Percentiles rank a stretch among this genome's conserved stretches.
Conservation (phyloP, 2,113 vertebrate genomes). For the Ahaetulla prasina region DNA sequence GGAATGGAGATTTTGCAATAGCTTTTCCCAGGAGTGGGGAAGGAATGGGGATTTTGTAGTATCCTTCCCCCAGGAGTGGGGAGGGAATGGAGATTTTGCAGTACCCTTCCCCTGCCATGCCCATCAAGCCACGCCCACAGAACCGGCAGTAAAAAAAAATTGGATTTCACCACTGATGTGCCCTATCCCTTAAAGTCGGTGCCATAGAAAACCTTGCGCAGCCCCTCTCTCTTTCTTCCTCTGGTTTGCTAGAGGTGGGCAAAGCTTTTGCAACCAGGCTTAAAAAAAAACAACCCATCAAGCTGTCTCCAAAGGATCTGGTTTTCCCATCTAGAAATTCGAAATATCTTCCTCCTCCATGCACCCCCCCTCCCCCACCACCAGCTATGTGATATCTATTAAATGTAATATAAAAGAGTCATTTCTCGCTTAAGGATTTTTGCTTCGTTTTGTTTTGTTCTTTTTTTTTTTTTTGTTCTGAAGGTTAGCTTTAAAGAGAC, state of each 20-base stretch:
- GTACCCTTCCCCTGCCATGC: too few relatives aligned
- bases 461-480: background rate
- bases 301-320: background rate
- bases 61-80: too few relatives aligned
- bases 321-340: background rate
- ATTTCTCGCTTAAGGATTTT: background rate
- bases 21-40: too few relatives aligned
- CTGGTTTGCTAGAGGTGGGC: background rate
- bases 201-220: background rate
- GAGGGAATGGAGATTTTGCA: too few relatives aligned
- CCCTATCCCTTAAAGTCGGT: background rate
- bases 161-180: too few relatives aligned
- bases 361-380: fast-evolving
- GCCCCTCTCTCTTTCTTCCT: background rate
- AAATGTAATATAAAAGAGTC: background rate
- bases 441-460: background rate
- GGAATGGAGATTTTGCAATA: too few relatives aligned
- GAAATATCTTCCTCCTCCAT: background rate
- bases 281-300: background rate
- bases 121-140: too few relatives aligned
- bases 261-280: background rate
- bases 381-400: background rate
- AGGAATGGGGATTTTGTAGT: too few relatives aligned
- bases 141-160: too few relatives aligned
- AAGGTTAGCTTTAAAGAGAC: background rate